Percentiles rank a stretch among this genome's conserved stretches.
These are phyloP conservation scores for Pipistrellus nathusii DNA, from an alignment of 2,797 vertebrate species.

Conservation along the genomic window DNA sequence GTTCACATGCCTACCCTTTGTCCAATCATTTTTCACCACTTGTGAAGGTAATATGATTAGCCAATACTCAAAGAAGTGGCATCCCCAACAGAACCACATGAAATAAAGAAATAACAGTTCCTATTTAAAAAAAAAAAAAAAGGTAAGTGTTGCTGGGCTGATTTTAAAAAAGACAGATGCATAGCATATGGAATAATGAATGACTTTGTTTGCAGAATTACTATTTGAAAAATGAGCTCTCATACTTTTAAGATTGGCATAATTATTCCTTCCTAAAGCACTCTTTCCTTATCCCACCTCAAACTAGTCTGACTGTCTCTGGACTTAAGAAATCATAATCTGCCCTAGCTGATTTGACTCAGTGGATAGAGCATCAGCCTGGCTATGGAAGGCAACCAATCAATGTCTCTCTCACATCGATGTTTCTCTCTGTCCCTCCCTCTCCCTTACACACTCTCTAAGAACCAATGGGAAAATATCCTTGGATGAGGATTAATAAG, in stretches of 20 bases:
- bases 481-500: too few species aligned
- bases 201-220: neutral
- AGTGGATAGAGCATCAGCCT: too few species aligned
- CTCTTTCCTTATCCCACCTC: constrained; percentile 1
- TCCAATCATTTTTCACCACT: neutral
- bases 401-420: too few species aligned
- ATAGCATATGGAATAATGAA: neutral
- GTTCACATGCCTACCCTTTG: neutral
- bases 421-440: too few species aligned
- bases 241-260: neutral
- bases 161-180: neutral
- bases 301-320: neutral
- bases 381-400: too few species aligned
- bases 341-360: too few species aligned
- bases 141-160: neutral
- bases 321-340: constrained; percentile 20
- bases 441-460: too few species aligned
- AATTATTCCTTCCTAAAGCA: neutral
- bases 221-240: neutral
- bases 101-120: neutral
- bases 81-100: neutral
- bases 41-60: neutral
- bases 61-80: neutral
- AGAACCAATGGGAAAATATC: too few species aligned
- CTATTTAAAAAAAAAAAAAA: neutral